These are phyloP conservation scores for Notospermus geniculatus DNA, from an alignment of 1,140 invertebrate species.

Conservation along the genomic window DNA sequence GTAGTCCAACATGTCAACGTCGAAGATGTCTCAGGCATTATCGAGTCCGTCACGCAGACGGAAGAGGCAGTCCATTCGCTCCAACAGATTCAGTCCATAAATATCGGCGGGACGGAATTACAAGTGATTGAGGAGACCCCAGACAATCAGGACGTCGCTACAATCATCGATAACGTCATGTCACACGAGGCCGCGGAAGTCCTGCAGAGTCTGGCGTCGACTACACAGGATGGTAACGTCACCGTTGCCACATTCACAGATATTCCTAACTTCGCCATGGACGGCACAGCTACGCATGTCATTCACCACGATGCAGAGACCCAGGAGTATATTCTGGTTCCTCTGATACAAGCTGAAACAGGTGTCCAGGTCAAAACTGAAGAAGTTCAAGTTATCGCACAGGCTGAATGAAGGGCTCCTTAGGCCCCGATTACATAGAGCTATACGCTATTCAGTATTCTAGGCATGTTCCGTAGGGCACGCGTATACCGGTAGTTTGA, in stretches of 20 bases:
- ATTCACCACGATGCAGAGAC: conserved; percentile 4
- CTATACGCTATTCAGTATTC: too few relatives aligned
- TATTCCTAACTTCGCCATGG: background rate
- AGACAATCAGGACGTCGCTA: background rate
- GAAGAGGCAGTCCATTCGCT: background rate
- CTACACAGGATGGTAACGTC: background rate
- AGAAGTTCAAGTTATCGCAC: too few relatives aligned
- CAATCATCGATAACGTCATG: conserved; percentile 16
- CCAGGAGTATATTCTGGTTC: conserved; percentile 6
- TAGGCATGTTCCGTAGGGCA: too few relatives aligned
- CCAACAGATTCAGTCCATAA: background rate
- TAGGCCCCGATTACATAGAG: too few relatives aligned
- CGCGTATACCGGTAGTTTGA: too few relatives aligned
- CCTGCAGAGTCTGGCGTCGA: conserved; percentile 30
- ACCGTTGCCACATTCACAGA: background rate
- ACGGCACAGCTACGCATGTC: background rate
- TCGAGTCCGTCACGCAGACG: background rate
- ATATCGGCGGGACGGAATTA: background rate
- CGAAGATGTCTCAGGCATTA: background rate
- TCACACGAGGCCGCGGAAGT: conserved; percentile 40
- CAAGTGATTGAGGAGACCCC: background rate
- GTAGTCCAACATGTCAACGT: background rate
- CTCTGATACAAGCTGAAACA: background rate
- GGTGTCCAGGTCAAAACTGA: too few relatives aligned
- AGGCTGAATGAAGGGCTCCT: too few relatives aligned